Percentiles rank a stretch among this genome's conserved stretches.
These are phyloP conservation scores for Heliocidaris tuberculata DNA, from an alignment of 35 echinoderm and acorn worm species.

Conservation along the genomic window DNA sequence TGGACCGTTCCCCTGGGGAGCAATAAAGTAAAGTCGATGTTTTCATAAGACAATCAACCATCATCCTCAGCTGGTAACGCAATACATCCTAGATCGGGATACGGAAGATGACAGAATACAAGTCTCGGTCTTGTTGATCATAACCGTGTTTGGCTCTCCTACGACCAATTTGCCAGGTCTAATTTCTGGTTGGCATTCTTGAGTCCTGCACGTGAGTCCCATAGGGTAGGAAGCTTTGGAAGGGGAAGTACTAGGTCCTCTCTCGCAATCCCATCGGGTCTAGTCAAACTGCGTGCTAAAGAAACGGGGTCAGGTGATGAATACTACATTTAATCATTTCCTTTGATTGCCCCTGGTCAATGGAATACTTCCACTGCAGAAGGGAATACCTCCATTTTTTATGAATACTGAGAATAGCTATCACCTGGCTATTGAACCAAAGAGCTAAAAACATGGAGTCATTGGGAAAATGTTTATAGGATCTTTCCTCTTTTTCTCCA, in stretches of 20 bases:
- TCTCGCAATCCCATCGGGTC: background rate
- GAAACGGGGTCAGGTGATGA: slow-evolving; percentile 25
- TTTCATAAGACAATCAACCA: slow-evolving; percentile 22
- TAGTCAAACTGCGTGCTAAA: background rate
- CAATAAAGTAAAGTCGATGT: slow-evolving; percentile 13
- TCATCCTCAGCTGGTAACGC: slow-evolving; percentile 8
- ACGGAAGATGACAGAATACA: background rate
- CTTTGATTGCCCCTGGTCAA: slow-evolving; percentile 6
- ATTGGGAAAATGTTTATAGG: background rate
- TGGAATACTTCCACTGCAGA: background rate
- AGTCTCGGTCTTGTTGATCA: background rate
- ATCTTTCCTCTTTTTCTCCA: background rate
- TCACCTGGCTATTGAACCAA: background rate
- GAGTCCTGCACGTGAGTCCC: slow-evolving; percentile 10
- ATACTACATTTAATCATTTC: slow-evolving; percentile 16
- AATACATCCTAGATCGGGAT: slow-evolving; percentile 20
- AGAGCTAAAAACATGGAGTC: background rate
- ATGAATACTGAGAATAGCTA: background rate
- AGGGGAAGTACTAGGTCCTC: background rate
- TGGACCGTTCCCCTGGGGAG: background rate
- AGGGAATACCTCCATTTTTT: background rate
- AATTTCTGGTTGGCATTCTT: slow-evolving; percentile 18
- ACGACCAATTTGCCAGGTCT: slow-evolving; percentile 33
- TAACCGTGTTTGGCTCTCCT: slow-evolving; percentile 33
- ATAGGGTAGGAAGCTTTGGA: background rate